These are phyloP conservation scores for Rallus limicola DNA, from an alignment of 2,113 vertebrate species.

Conservation along the genomic window DNA sequence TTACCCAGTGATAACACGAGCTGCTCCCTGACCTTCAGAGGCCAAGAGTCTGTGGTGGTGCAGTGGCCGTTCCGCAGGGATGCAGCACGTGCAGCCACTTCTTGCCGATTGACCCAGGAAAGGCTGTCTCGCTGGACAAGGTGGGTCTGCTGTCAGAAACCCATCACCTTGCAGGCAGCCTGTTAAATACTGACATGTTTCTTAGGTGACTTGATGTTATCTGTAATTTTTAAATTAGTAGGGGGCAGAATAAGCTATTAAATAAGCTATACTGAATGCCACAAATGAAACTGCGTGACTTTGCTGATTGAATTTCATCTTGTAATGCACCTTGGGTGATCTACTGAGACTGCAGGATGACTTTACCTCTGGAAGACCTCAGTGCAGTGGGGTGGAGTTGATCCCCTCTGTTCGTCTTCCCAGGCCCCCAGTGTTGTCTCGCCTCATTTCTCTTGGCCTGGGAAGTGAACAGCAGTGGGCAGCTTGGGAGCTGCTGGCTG, in stretches of 20 bases:
- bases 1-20: not conserved
- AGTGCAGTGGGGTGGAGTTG: not conserved
- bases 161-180: not conserved
- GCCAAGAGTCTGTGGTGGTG: fast-evolving
- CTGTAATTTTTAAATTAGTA: not conserved
- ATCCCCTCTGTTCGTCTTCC: not conserved
- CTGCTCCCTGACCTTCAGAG: not conserved
- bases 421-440: not conserved
- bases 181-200: not conserved
- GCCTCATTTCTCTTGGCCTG: not conserved
- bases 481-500: not conserved
- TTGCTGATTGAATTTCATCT: not conserved
- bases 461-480: not conserved
- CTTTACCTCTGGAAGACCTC: not conserved
- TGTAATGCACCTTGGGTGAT: fast-evolving
- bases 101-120: not conserved
- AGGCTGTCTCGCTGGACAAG: fast-evolving
- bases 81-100: fast-evolving
- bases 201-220: not conserved
- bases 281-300: not conserved
- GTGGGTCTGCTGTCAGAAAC: not conserved
- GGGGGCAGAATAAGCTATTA: not conserved
- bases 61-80: not conserved
- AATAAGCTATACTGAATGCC: not conserved
- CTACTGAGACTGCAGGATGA: fast-evolving